phyloP scores from a whole-genome alignment of 1,140 invertebrate species.

The Helicoverpa armigera region DNA sequence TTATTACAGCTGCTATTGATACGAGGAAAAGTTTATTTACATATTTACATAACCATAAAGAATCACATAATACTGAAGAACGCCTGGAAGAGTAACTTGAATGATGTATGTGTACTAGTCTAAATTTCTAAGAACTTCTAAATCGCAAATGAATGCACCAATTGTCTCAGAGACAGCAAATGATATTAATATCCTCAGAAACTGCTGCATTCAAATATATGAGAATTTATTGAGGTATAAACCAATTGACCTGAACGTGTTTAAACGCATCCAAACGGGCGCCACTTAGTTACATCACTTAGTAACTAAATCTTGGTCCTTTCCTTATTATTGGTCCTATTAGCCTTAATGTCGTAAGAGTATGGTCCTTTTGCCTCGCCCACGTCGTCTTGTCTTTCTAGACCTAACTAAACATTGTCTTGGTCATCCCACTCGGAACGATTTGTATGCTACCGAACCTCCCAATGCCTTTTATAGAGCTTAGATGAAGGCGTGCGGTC shows the following conservation, averaged over 20 bases:
- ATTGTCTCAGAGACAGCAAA: not conserved
- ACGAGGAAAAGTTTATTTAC: not conserved
- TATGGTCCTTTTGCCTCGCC: slow-evolving; percentile 32
- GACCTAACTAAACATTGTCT: slow-evolving; percentile 22
- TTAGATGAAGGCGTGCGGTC: slow-evolving; percentile 27
- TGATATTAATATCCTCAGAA: slow-evolving; percentile 6
- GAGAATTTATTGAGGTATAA: not conserved
- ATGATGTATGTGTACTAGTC: no score
- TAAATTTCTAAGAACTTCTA: not conserved
- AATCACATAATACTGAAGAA: no score
- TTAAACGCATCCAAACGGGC: not conserved
- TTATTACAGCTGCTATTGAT: not conserved
- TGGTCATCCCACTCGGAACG: slow-evolving; percentile 18
- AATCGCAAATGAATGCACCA: slow-evolving; percentile 1
- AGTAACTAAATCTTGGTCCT: slow-evolving; percentile 8
- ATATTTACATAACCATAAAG: not conserved
- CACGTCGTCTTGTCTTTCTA: slow-evolving; percentile 22
- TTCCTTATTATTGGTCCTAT: slow-evolving; percentile 22
- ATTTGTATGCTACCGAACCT: slow-evolving; percentile 47
- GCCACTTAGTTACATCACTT: slow-evolving; percentile 1
- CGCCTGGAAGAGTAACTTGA: no score
- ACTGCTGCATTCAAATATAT: not conserved
- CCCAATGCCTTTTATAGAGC: slow-evolving; percentile 23
- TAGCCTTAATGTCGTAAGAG: slow-evolving; percentile 10
- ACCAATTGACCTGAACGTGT: slow-evolving; percentile 7